Evolutionary conservation across 2,888 invertebrate species (phyloP).

Genomic region (Maniola hyperantus): DNA sequence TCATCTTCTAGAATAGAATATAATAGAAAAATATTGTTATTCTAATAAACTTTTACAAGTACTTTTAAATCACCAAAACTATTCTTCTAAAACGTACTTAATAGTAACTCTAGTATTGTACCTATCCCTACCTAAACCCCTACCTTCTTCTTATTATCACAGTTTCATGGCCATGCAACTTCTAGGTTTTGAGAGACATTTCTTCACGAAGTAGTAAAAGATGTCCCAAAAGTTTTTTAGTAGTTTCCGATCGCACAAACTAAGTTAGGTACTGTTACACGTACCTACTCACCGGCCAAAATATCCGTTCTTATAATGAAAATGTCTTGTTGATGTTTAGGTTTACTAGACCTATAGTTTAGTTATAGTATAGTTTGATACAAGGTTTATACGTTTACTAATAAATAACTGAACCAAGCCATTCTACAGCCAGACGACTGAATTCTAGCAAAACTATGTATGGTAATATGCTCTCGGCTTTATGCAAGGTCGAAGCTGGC

Average conservation of each 20-base stretch:
- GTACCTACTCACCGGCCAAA: not conserved
- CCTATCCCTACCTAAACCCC: not conserved
- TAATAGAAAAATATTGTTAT: no score
- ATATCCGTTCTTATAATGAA: not conserved
- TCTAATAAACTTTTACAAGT: no score
- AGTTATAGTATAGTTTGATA: not conserved
- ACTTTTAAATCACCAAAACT: no score
- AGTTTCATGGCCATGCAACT: not conserved
- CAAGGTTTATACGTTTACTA: not conserved
- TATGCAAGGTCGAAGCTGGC: slow-evolving; percentile 6
- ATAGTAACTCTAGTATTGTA: no score
- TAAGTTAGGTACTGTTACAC: not conserved
- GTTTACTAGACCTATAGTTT: not conserved
- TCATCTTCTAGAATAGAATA: no score
- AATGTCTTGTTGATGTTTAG: not conserved
- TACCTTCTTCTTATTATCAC: not conserved
- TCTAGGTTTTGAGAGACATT: not conserved
- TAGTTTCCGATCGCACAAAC: slow-evolving; percentile 10
- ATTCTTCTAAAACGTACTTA: no score
- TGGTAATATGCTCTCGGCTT: not conserved
- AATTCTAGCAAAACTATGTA: not conserved
- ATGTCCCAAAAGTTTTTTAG: slow-evolving; percentile 4
- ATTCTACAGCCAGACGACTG: not conserved
- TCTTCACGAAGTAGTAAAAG: slow-evolving; percentile 3
- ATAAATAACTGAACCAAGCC: not conserved